Percentiles rank a stretch among this genome's conserved stretches.
These are phyloP conservation scores for Diplodus sargus DNA, from an alignment of 2,797 vertebrate genomes.

Conservation along the genomic window DNA sequence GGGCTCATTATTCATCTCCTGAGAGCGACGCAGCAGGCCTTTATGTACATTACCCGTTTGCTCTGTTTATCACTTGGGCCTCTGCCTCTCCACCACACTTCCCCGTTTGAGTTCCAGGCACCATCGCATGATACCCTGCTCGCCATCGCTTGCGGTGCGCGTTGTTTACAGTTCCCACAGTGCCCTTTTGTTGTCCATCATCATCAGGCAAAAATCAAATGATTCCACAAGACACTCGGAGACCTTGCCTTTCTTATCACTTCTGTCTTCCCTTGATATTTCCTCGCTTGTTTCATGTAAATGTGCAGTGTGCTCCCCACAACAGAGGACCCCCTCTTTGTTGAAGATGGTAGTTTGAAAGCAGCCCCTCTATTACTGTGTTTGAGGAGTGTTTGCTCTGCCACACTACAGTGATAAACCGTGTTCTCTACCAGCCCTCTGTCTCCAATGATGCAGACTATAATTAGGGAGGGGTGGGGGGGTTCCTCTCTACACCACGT, in stretches of 20 bases:
- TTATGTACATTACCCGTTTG: slow-evolving; percentile 66
- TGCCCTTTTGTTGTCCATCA: slow-evolving; percentile 65
- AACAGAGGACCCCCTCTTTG: slow-evolving; percentile 58
- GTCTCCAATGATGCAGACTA: slow-evolving; percentile 69
- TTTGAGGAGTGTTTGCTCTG: slow-evolving; percentile 37
- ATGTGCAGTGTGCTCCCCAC: slow-evolving; percentile 55
- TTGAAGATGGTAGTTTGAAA: slow-evolving; percentile 51
- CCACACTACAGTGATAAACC: slow-evolving; percentile 69
- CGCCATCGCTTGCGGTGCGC: slow-evolving; percentile 66
- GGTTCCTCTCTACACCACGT: slow-evolving; percentile 58
- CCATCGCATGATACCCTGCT: slow-evolving; percentile 73
- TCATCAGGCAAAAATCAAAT: slow-evolving; percentile 65
- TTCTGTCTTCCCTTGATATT: slow-evolving; percentile 39
- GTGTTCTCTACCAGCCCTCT: slow-evolving; percentile 59
- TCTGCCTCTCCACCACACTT: slow-evolving; percentile 71
- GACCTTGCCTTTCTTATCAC: slow-evolving; percentile 37
- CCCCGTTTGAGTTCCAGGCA: slow-evolving; percentile 60
- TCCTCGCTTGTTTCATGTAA: slow-evolving; percentile 53
- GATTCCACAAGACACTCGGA: slow-evolving; percentile 49
- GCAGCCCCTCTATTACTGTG: slow-evolving; percentile 31
- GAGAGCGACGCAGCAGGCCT: slow-evolving; percentile 65
- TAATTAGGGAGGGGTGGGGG: slow-evolving; percentile 63
- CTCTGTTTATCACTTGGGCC: slow-evolving; percentile 79
- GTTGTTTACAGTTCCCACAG: slow-evolving; percentile 77
- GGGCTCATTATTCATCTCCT: slow-evolving; percentile 77